Evolutionary conservation across 1,140 invertebrate species (phyloP).

Genomic region (Ips nitidus): DNA sequence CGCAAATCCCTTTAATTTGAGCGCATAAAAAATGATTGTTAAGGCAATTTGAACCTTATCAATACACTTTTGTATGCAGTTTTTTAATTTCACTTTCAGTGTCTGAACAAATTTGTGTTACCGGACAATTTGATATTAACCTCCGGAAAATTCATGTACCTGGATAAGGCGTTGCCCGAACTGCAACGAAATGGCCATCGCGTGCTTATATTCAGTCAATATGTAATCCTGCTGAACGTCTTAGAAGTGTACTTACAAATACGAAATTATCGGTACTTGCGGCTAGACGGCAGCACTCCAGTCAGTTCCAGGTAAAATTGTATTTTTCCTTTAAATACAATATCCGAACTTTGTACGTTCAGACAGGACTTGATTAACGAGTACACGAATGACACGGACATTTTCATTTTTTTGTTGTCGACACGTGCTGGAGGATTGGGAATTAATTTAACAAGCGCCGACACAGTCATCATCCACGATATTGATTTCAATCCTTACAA

Average conservation of each 20-base stretch:
- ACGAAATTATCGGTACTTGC: slow-evolving; percentile 69
- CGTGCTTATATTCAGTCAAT: slow-evolving; percentile 93
- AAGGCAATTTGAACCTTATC: too few species aligned
- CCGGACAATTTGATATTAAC: slow-evolving; percentile 71
- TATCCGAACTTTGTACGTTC: slow-evolving; percentile 26
- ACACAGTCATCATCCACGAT: slow-evolving; percentile 94
- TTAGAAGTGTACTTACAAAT: slow-evolving; percentile 81
- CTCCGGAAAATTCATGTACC: slow-evolving; percentile 82
- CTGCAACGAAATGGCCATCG: slow-evolving; percentile 74
- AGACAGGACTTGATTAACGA: slow-evolving; percentile 80
- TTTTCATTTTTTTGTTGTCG: slow-evolving; percentile 82
- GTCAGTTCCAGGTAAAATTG: slow-evolving; percentile 67
- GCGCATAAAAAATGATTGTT: too few species aligned
- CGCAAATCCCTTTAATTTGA: too few species aligned
- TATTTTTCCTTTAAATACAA: slow-evolving; percentile 22
- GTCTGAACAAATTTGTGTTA: slow-evolving; percentile 53
- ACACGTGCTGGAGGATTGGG: slow-evolving; percentile 86
- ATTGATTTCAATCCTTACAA: slow-evolving; percentile 98
- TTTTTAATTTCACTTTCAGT: slow-evolving; percentile 44
- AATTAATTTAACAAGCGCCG: slow-evolving; percentile 90
- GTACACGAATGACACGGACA: slow-evolving; percentile 70
- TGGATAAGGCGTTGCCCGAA: slow-evolving; percentile 76
- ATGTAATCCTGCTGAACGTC: slow-evolving; percentile 90
- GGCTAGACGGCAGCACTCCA: slow-evolving; percentile 83
- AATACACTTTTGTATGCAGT: too few species aligned